phyloP scores from a whole-genome alignment of 2,888 invertebrate species.

The Trachelus iudaicus region DNA sequence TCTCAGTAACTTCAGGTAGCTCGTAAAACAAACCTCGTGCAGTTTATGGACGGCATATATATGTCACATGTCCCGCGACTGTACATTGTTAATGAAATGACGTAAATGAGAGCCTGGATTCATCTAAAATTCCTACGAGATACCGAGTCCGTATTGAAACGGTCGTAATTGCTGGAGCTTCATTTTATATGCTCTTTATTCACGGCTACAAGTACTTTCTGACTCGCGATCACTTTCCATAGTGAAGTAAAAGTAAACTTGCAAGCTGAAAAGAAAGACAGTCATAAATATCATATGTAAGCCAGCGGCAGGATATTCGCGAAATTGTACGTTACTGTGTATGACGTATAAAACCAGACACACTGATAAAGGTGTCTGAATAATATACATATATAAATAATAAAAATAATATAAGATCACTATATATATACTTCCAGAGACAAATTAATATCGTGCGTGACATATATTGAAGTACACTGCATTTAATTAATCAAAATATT shows the following conservation, averaged over 20 bases:
- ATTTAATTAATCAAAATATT: background rate
- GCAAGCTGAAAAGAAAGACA: background rate
- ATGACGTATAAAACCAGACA: background rate
- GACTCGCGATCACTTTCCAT: background rate
- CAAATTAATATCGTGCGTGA: background rate
- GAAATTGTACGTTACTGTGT: background rate
- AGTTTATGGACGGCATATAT: background rate
- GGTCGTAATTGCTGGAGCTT: background rate
- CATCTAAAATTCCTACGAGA: background rate
- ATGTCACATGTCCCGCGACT: background rate
- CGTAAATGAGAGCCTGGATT: background rate
- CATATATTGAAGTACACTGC: background rate
- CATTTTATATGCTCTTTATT: background rate
- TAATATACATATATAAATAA: background rate
- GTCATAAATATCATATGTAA: background rate
- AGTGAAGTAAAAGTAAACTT: background rate
- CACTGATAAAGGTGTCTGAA: background rate
- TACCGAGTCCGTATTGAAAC: background rate
- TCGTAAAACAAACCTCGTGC: no score
- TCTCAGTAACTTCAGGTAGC: background rate
- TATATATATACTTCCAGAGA: background rate
- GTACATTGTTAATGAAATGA: background rate
- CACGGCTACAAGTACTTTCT: background rate
- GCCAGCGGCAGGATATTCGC: background rate
- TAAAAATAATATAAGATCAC: background rate